phyloP scores from a whole-genome alignment of 2,113 vertebrate species.

The Cyprinus carpio region DNA sequence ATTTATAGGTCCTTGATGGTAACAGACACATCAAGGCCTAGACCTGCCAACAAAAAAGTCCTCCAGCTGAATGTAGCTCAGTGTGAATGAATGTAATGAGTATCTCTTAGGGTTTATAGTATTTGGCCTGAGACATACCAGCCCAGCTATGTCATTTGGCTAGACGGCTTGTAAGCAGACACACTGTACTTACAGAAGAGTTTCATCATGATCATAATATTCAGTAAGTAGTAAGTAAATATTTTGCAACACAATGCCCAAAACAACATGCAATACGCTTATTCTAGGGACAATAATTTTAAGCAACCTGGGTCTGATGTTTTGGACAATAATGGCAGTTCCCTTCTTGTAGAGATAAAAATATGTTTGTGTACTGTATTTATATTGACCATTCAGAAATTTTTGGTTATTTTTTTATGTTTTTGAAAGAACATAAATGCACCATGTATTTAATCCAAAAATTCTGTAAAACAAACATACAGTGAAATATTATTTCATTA shows the following conservation, averaged over 20 bases:
- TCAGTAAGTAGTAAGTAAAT: not conserved
- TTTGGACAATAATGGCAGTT: not conserved
- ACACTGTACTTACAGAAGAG: not conserved
- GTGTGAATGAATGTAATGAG: slow-evolving; percentile 8
- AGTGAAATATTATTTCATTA: too few species aligned
- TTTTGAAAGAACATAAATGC: too few species aligned
- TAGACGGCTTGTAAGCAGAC: not conserved
- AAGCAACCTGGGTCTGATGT: not conserved
- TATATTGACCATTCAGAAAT: too few species aligned
- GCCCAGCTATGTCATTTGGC: slow-evolving; percentile 12
- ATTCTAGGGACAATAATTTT: not conserved
- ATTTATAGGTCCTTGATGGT: not conserved
- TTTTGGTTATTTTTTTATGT: too few species aligned
- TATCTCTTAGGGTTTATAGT: slow-evolving; percentile 11
- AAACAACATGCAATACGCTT: not conserved
- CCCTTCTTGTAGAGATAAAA: not conserved
- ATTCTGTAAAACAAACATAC: too few species aligned
- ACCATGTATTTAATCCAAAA: too few species aligned
- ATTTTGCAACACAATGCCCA: not conserved
- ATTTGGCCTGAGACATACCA: not conserved
- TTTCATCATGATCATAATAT: not conserved
- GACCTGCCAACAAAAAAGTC: not conserved
- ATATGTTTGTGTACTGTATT: too few species aligned
- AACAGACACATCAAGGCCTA: not conserved
- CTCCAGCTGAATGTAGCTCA: slow-evolving; percentile 7